These are phyloP conservation scores for Chalcis sispes DNA, from an alignment of 2,888 invertebrate species.

Conservation along the genomic window DNA sequence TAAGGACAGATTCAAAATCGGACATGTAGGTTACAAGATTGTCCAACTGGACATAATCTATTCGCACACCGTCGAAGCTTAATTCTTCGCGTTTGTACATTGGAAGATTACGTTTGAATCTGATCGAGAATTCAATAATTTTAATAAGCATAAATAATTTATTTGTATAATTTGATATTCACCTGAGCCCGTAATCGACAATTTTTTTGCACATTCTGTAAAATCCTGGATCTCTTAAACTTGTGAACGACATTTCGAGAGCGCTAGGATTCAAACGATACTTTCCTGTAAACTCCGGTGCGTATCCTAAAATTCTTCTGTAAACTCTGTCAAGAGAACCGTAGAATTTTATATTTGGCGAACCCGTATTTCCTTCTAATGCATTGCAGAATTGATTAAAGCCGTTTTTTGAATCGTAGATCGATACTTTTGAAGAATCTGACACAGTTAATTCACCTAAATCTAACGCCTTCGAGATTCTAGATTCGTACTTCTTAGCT, in stretches of 20 bases:
- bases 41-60: constrained; percentile 81
- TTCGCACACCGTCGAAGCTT: constrained; percentile 79
- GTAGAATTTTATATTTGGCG: constrained; percentile 75
- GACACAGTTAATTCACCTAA: not conserved
- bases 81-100: constrained; percentile 80
- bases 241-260: constrained; percentile 81
- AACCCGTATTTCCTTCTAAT: constrained; percentile 77
- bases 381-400: constrained; percentile 78
- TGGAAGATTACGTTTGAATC: constrained; percentile 78
- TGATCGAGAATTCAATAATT: constrained; percentile 38
- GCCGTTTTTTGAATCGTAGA: constrained; percentile 71
- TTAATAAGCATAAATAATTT: not conserved
- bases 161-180: not conserved
- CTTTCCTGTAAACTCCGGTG: constrained; percentile 65
- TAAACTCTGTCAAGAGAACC: constrained; percentile 78
- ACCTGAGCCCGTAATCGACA: constrained; percentile 76
- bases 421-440: not conserved
- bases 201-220: constrained; percentile 82
- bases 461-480: constrained; percentile 65
- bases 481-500: constrained; percentile 63
- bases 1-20: constrained; percentile 80
- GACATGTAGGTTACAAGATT: constrained; percentile 84
- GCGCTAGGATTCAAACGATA: constrained; percentile 78
- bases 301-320: constrained; percentile 75
- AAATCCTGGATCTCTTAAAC: constrained; percentile 83